phyloP scores from a whole-genome alignment of 1,140 invertebrate species.

The Asbolus verrucosus region DNA sequence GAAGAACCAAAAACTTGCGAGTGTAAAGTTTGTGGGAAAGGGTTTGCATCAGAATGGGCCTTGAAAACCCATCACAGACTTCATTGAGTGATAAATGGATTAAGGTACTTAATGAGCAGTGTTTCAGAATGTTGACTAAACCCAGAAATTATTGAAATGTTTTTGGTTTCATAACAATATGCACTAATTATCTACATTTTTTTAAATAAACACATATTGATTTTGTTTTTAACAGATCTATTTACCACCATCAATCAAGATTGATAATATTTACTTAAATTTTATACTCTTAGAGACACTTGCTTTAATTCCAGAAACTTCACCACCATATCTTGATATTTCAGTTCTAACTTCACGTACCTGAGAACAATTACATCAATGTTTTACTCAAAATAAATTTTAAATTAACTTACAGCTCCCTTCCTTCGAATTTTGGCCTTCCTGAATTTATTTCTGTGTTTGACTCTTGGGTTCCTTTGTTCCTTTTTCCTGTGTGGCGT shows the following conservation, averaged over 20 bases:
- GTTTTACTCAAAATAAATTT: conserved; percentile 27
- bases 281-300: conserved; percentile 88
- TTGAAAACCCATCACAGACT: too few relatives aligned
- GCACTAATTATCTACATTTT: too few relatives aligned
- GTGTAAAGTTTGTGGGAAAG: too few relatives aligned
- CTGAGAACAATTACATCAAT: conserved; percentile 66
- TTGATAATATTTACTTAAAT: conserved; percentile 69
- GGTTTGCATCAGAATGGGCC: too few relatives aligned
- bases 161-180: too few relatives aligned
- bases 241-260: too few relatives aligned
- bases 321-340: conserved; percentile 84
- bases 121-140: too few relatives aligned
- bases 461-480: conserved; percentile 92
- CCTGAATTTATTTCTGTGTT: conserved; percentile 90
- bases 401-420: conserved; percentile 76
- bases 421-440: conserved; percentile 92
- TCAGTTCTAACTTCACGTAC: conserved; percentile 84
- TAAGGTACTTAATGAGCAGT: too few relatives aligned
- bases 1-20: background rate
- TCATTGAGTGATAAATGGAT: too few relatives aligned
- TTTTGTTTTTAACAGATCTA: too few relatives aligned
- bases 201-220: too few relatives aligned
- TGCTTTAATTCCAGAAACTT: conserved; percentile 91
- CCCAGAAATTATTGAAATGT: too few relatives aligned
- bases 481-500: conserved; percentile 91